Base-by-base conservation (phyloP, 2,113 vertebrate genomes). In the Hypomesus transpacificus region DNA sequence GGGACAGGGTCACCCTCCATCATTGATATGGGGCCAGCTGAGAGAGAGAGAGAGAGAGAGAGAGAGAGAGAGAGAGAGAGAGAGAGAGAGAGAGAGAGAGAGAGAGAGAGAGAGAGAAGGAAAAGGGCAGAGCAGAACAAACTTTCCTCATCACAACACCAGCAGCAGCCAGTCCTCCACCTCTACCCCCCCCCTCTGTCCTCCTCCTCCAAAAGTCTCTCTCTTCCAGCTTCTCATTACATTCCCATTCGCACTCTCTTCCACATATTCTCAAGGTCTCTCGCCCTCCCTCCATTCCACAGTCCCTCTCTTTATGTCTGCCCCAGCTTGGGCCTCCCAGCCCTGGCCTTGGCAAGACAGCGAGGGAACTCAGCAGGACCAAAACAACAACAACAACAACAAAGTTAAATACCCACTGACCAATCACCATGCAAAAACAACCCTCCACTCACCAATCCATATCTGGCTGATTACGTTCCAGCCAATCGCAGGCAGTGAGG, bases 311-410 rank as follows among this genome's bases (percentile, higher is more conserved):
- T 31, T 57, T 73, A 21, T 78, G 64, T 65, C 31, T 20, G 53
- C 14, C 61, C 28, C 61, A 63, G 1, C 73, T 68, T 51, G 24
- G 79, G 83, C 83, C 82, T 76, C 59, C 61, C 17, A 63, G 61
- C 61, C 16, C 8, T n/a, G 24, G 75, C 71, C 73, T 70, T 76
- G 73, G 51, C 66, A 77, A 68, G 69, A 20, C 70, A 80, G 73
- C 31, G 57, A 61, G 65, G 70, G 58, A 56, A 50, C 68, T 73
- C 54, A 63, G 75, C 66, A 39, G 21, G 70, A 56, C 75, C 80
- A 83, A 77, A 81, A 80, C 85, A 87, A 86, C 78, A 89, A 79
- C 81, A 77, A 75, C 61, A 75, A 69, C 68, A 74, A 79, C 77
- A 16, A 1, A 61, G 64, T 50, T 68, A 84, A 82, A 79, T 77